Evolutionary conservation across 1,140 invertebrate species (phyloP).

Genomic region (Drosophila serrata): DNA sequence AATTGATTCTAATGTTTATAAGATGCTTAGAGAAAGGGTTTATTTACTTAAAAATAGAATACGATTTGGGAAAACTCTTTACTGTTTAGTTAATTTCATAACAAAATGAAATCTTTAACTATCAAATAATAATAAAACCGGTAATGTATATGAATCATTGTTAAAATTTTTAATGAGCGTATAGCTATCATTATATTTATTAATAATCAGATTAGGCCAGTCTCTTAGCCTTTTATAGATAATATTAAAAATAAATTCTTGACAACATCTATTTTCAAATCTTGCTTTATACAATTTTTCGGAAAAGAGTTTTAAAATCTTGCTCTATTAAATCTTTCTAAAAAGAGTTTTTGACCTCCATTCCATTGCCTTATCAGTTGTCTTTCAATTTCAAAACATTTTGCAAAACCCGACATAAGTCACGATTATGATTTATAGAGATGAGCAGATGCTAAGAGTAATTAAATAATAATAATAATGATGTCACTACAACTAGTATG

Average conservation of each 20-base stretch:
- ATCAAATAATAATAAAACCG: no score
- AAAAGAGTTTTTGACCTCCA: constrained; percentile 1
- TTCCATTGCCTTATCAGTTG: constrained; percentile 17
- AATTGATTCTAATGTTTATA: not conserved
- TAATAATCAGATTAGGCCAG: no score
- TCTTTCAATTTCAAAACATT: constrained; percentile 15
- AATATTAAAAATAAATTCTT: not conserved
- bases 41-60: not conserved
- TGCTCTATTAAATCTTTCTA: not conserved
- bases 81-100: not conserved
- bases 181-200: no score
- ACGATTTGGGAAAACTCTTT: no score
- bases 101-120: not conserved
- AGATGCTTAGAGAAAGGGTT: not conserved
- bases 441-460: not conserved
- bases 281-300: no score
- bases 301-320: no score
- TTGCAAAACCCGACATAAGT: constrained; percentile 10
- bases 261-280: not conserved
- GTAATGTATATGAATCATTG: no score
- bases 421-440: constrained; percentile 12
- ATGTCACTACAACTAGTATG: constrained; percentile 10
- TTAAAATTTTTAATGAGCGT: no score
- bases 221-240: no score
- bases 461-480: constrained; percentile 13